phyloP scores from a whole-genome alignment of 2,888 invertebrate species.

The Oegoconia quadripuncta region DNA sequence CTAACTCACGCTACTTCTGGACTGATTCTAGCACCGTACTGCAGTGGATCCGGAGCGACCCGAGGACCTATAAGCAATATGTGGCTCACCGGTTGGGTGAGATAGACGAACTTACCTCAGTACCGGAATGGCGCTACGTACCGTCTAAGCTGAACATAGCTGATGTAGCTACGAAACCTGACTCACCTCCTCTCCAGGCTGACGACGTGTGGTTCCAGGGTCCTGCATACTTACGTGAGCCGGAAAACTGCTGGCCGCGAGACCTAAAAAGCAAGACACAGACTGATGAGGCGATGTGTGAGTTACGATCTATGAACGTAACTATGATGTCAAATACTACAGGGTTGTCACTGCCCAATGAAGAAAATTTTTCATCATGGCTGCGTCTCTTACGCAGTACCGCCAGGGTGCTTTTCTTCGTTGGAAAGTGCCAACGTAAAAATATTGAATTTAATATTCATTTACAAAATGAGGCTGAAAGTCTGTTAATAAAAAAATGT shows the following conservation, averaged over 20 bases:
- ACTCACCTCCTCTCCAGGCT: constrained; percentile 6
- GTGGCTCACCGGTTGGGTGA: constrained; percentile 18
- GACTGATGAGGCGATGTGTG: constrained; percentile 3
- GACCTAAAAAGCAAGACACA: too few species aligned
- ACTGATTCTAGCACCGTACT: constrained; percentile 19
- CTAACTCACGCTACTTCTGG: constrained; percentile 15
- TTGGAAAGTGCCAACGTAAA: too few species aligned
- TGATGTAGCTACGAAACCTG: constrained; percentile 21
- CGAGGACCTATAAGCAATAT: constrained; percentile 15
- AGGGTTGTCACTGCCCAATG: too few species aligned
- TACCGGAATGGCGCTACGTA: constrained; percentile 24
- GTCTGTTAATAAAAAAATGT: constrained; percentile 11
- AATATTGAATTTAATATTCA: too few species aligned
- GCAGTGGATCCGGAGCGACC: constrained; percentile 18
- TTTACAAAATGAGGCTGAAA: too few species aligned
- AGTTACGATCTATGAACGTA: too few species aligned
- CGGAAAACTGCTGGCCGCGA: constrained; percentile 12
- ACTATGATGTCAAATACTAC: too few species aligned
- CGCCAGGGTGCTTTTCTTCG: too few species aligned
- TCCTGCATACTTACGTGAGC: constrained; percentile 12
- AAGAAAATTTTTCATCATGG: too few species aligned
- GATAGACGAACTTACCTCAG: constrained; percentile 15
- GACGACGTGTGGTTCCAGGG: constrained; percentile 16
- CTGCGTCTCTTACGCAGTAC: too few species aligned
- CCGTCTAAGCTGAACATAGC: constrained; percentile 22